A percentile compares a stretch with the other conserved stretches of the same genome.
phyloP scores from a whole-genome alignment of 1,140 invertebrate genomes.

The Apis mellifera region Amel_HAv3.1 CM009934.2:5120501-5121000 shows the following conservation, averaged over 20 bases:
- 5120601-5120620: slow-evolving; percentile 10
- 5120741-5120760: background rate
- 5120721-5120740: background rate
- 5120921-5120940: background rate
- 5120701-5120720: background rate
- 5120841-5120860: too few relatives aligned
- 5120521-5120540: slow-evolving; percentile 53
- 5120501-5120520: slow-evolving; percentile 52
- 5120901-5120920: background rate
- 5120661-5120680: background rate
- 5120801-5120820: background rate
- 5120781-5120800: background rate
- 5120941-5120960: background rate
- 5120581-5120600: slow-evolving; percentile 14
- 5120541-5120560: slow-evolving; percentile 35
- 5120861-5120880: background rate
- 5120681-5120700: background rate
- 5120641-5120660: background rate
- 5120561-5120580: slow-evolving; percentile 56
- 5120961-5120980: background rate
- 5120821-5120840: too few relatives aligned
- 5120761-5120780: background rate
- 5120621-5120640: slow-evolving; percentile 42
- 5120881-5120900: background rate
- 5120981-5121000: background rate